Evolutionary conservation across 2,888 invertebrate genomes (phyloP).

Genomic region (Parthenolecanium corni): DNA sequence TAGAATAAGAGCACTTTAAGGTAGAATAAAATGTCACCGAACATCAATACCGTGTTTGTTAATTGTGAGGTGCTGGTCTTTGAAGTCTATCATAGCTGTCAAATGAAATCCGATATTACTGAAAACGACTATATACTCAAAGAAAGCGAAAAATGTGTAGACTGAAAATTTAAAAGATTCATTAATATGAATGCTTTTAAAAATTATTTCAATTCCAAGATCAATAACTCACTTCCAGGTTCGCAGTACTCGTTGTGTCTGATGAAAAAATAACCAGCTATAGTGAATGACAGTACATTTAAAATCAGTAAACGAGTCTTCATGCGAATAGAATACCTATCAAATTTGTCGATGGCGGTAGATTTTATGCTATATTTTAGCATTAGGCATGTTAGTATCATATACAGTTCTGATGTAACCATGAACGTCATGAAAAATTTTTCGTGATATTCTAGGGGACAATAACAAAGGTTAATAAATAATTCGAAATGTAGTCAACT

Average conservation of each 20-base stretch:
- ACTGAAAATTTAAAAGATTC: slow-evolving; percentile 45
- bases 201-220: neutral
- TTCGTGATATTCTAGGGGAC: slow-evolving; percentile 69
- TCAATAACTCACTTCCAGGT: slow-evolving; percentile 61
- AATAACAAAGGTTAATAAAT: no score
- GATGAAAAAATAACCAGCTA: slow-evolving; percentile 77
- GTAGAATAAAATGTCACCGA: neutral
- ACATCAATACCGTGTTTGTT: slow-evolving; percentile 19
- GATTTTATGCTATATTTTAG: slow-evolving; percentile 54
- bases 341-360: slow-evolving; percentile 45
- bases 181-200: no score
- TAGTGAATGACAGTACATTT: slow-evolving; percentile 60
- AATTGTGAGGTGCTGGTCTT: slow-evolving; percentile 37
- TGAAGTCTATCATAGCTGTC: slow-evolving; percentile 78
- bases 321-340: slow-evolving; percentile 57
- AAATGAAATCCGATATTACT: slow-evolving; percentile 89
- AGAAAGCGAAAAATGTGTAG: slow-evolving; percentile 80
- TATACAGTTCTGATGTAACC: slow-evolving; percentile 71
- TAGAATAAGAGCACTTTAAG: neutral
- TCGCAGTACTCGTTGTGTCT: slow-evolving; percentile 88
- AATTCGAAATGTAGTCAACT: no score
- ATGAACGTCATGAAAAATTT: slow-evolving; percentile 79
- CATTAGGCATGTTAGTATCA: slow-evolving; percentile 66
- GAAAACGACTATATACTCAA: slow-evolving; percentile 83
- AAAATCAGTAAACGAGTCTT: slow-evolving; percentile 63